Conservation (phyloP, 2,797 vertebrate genomes). For the Catostomus latipinnis region DNA sequence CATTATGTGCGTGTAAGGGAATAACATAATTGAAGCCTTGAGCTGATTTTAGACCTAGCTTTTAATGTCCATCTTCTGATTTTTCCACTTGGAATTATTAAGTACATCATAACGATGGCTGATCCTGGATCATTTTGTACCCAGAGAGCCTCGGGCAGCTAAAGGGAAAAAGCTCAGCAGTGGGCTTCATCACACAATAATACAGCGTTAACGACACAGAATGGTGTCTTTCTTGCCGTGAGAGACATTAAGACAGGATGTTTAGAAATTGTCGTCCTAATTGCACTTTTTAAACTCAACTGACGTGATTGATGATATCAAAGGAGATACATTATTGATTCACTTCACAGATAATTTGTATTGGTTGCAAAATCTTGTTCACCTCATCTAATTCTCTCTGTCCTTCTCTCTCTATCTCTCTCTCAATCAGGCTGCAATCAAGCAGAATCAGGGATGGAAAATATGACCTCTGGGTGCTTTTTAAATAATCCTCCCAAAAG, state of each 20-base stretch:
- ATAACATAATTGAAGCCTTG: conserved; percentile 8
- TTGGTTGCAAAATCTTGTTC: conserved; percentile 81
- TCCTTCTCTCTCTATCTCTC: conserved; percentile 54
- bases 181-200: conserved; percentile 81
- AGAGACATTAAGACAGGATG: conserved; percentile 82
- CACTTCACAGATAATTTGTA: conserved; percentile 85
- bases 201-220: conserved; percentile 85
- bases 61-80: background rate
- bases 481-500: conserved; percentile 72
- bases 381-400: background rate
- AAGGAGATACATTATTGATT: conserved; percentile 82
- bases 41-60: conserved; percentile 1
- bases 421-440: conserved; percentile 58
- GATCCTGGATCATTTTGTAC: conserved; percentile 40
- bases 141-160: conserved; percentile 59
- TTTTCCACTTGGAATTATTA: background rate
- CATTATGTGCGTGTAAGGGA: background rate
- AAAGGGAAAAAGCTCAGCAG: conserved; percentile 76
- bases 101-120: background rate
- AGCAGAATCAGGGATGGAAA: conserved; percentile 73
- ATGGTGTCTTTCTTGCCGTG: conserved; percentile 82
- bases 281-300: conserved; percentile 83
- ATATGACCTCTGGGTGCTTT: conserved; percentile 79
- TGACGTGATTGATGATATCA: conserved; percentile 83
- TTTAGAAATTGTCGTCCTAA: conserved; percentile 82